These are phyloP conservation scores for Neodontobutis hainanensis DNA, from an alignment of 2,113 vertebrate species.

Conservation along the genomic window DNA sequence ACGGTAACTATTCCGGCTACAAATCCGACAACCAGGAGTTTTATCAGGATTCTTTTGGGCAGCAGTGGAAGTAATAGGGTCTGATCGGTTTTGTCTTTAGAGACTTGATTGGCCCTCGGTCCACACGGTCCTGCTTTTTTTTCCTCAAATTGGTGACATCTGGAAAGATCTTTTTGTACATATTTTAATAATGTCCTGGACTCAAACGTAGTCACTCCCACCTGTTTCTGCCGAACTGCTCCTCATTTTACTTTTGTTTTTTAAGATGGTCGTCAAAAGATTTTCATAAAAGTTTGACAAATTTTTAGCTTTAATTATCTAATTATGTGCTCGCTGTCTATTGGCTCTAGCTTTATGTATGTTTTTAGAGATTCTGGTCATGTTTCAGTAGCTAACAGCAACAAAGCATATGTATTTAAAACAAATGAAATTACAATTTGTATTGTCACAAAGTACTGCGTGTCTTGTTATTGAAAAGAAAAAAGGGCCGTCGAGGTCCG, in stretches of 20 bases:
- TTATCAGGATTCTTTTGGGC: conserved; percentile 99
- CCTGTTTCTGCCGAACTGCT: conserved; percentile 95
- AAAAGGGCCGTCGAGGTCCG: conserved; percentile 58
- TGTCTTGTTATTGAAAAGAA: conserved; percentile 75
- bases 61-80: conserved; percentile 98
- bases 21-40: conserved; percentile 99
- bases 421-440: conserved; percentile 86
- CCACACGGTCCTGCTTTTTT: conserved; percentile 80
- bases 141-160: conserved; percentile 88
- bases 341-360: conserved; percentile 90
- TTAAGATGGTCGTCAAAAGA: conserved; percentile 54
- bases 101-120: conserved; percentile 90
- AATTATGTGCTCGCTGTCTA: conserved; percentile 88
- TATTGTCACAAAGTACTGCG: conserved; percentile 89
- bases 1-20: conserved; percentile 98
- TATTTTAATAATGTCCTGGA: conserved; percentile 97
- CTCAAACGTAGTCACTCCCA: conserved; percentile 87
- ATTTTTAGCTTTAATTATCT: conserved; percentile 84
- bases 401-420: conserved; percentile 86
- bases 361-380: conserved; percentile 91
- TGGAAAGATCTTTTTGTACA: conserved; percentile 93
- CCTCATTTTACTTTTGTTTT: conserved; percentile 79
- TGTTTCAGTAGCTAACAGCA: conserved; percentile 87
- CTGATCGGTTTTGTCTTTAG: conserved; percentile 79
- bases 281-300: conserved; percentile 76